Evolutionary conservation across 2,888 invertebrate genomes (phyloP).

Genomic region (Bellardia pandia): DNA sequence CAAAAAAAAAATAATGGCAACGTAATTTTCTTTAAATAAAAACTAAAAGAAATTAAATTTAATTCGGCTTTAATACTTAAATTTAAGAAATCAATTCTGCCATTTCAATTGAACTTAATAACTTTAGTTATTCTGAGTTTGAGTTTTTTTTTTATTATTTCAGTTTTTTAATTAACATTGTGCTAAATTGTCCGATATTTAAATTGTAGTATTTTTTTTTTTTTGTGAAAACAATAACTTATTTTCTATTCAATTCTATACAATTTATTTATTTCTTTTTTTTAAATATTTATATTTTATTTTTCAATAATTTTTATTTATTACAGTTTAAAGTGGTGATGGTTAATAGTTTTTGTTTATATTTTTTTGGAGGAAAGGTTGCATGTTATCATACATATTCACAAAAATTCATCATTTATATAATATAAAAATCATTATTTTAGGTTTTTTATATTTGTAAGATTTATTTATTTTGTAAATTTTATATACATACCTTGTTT

Average conservation of each 20-base stretch:
- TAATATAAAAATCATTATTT: background rate
- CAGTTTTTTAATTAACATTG: constrained; percentile 11
- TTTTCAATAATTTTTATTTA: constrained; percentile 10
- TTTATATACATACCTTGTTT: too few relatives aligned
- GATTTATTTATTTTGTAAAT: too few relatives aligned
- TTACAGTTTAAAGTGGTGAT: constrained; percentile 22
- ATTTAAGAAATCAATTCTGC: constrained; percentile 35
- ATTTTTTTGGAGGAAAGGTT: constrained; percentile 53
- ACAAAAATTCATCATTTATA: constrained; percentile 45
- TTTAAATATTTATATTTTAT: constrained; percentile 9
- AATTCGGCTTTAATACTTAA: background rate
- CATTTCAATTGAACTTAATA: constrained; percentile 62
- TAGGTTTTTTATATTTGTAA: too few relatives aligned
- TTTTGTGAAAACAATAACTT: background rate
- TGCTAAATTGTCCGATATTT: constrained; percentile 15
- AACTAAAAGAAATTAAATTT: constrained; percentile 10
- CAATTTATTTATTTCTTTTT: constrained; percentile 24
- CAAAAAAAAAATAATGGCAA: constrained; percentile 41
- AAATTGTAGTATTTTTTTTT: constrained; percentile 27
- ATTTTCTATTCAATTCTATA: background rate
- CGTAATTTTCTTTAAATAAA: background rate
- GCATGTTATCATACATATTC: constrained; percentile 68
- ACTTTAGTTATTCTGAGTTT: constrained; percentile 8
- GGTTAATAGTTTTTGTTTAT: constrained; percentile 31
- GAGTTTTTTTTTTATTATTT: constrained; percentile 3